These are phyloP conservation scores for Hypothenemus hampei DNA, from an alignment of 1,140 invertebrate genomes.

Conservation along the genomic window DNA sequence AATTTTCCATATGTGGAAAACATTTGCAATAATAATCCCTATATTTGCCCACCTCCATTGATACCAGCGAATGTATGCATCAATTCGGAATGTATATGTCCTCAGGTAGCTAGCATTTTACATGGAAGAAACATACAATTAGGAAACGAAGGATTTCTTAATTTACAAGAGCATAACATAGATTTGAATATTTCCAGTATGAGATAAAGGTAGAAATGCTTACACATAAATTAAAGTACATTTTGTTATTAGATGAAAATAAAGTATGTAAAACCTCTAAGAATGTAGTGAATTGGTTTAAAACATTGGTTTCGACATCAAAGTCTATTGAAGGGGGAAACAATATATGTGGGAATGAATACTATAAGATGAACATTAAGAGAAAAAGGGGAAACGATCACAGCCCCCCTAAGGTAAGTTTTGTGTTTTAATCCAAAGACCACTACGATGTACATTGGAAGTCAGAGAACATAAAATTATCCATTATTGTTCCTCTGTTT, in stretches of 20 bases:
- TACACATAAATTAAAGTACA: too few relatives aligned
- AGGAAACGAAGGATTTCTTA: neutral
- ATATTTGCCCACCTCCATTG: conserved; percentile 24
- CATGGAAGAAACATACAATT: neutral
- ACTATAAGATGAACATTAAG: conserved; percentile 40
- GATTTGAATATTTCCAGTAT: too few relatives aligned
- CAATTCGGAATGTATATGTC: conserved; percentile 31
- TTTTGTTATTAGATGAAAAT: too few relatives aligned
- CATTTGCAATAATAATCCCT: neutral
- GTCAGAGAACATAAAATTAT: neutral
- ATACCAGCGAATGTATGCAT: conserved; percentile 21
- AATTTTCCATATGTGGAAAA: conserved; percentile 16
- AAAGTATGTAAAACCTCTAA: too few relatives aligned
- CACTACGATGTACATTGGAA: neutral
- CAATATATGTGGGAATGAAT: conserved; percentile 19
- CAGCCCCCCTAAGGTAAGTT: conserved; percentile 35
- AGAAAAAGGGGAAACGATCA: conserved; percentile 30
- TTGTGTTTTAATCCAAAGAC: neutral
- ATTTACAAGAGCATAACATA: neutral
- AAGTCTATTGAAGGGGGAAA: neutral
- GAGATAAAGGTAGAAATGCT: too few relatives aligned
- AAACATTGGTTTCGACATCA: neutral
- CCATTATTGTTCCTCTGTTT: neutral
- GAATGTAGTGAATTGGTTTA: conserved; percentile 10
- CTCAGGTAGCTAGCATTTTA: conserved; percentile 25